phyloP scores from a whole-genome alignment of 2,888 invertebrate genomes.

The Drosophila testacea region DNA sequence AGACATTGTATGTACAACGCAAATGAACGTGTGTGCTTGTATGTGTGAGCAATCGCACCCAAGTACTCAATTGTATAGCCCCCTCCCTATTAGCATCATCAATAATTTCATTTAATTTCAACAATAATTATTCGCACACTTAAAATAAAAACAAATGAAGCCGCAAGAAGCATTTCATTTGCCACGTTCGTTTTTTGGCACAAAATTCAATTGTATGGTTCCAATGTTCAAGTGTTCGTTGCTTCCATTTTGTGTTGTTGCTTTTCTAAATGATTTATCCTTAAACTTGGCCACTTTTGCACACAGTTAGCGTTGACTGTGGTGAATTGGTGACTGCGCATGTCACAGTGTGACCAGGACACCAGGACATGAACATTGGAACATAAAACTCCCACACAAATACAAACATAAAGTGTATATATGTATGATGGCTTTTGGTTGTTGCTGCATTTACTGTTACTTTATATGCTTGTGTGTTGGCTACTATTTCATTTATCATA shows the following conservation, averaged over 20 bases:
- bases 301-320: slow-evolving; percentile 29
- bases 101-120: slow-evolving; percentile 43
- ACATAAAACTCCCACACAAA: slow-evolving; percentile 57
- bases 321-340: slow-evolving; percentile 66
- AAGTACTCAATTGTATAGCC: not conserved
- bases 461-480: not conserved
- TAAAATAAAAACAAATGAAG: slow-evolving; percentile 2
- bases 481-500: slow-evolving; percentile 27
- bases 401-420: not conserved
- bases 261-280: slow-evolving; percentile 69
- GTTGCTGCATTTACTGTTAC: slow-evolving; percentile 13
- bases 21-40: slow-evolving; percentile 9
- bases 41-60: slow-evolving; percentile 14
- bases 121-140: slow-evolving; percentile 37
- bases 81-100: slow-evolving; percentile 28
- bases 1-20: slow-evolving; percentile 14
- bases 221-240: slow-evolving; percentile 19
- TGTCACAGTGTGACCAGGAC: slow-evolving; percentile 67
- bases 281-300: slow-evolving; percentile 74
- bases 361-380: slow-evolving; percentile 4
- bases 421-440: slow-evolving; percentile 13
- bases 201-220: slow-evolving; percentile 8
- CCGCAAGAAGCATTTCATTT: slow-evolving; percentile 16
- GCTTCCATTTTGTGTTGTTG: slow-evolving; percentile 30
- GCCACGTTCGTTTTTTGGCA: slow-evolving; percentile 4